These are phyloP conservation scores for Heliconius cydno DNA, from an alignment of 2,888 invertebrate genomes.

Conservation along the genomic window DNA sequence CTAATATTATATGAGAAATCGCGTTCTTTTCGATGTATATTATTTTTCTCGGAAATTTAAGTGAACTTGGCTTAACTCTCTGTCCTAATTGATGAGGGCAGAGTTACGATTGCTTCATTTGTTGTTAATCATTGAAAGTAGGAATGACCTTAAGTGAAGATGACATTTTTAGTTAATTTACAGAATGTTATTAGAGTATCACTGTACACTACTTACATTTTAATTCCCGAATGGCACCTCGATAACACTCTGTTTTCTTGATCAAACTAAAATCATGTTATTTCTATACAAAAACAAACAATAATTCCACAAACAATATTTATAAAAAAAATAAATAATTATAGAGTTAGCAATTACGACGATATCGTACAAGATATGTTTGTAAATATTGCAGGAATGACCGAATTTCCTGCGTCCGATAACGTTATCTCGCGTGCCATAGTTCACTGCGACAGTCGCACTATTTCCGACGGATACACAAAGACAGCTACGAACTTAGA, in stretches of 20 bases:
- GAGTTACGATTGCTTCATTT: not conserved
- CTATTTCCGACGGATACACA: constrained; percentile 54
- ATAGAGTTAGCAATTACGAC: not conserved
- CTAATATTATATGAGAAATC: not conserved
- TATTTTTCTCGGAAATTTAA: not conserved
- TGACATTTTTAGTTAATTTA: not conserved
- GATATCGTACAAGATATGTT: constrained; percentile 46
- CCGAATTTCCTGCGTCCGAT: constrained; percentile 59
- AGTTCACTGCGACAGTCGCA: constrained; percentile 56
- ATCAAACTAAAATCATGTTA: not conserved
- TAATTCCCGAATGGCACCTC: not conserved
- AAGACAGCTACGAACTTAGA: constrained; percentile 32
- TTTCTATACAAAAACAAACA: not conserved
- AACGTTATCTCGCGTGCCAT: constrained; percentile 57
- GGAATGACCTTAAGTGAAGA: not conserved
- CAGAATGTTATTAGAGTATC: not conserved
- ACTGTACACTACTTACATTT: too few relatives aligned
- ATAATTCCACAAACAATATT: not conserved
- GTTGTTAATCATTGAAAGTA: not conserved
- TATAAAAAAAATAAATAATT: not conserved
- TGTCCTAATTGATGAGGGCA: not conserved
- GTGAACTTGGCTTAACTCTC: not conserved
- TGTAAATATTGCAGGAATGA: constrained; percentile 52
- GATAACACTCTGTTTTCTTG: not conserved
- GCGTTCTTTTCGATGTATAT: not conserved